Evolutionary conservation across 2,113 vertebrate species (phyloP).

Genomic region (Orthonyx spaldingii): DNA sequence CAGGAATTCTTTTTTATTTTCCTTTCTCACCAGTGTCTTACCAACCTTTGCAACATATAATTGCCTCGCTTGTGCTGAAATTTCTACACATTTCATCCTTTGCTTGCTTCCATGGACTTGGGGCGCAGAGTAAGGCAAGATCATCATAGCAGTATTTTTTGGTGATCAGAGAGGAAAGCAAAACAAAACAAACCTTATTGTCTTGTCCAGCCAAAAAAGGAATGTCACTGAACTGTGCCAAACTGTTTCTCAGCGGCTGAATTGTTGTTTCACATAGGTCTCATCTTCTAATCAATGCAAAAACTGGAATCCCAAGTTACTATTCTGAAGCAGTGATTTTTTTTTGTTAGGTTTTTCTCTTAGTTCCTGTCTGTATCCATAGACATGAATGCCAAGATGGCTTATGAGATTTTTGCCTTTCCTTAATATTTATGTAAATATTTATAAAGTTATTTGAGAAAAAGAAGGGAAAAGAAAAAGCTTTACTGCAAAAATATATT

Average conservation of each 20-base stretch:
- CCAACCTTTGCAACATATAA: constrained; percentile 81
- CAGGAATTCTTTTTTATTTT: constrained; percentile 78
- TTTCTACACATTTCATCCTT: constrained; percentile 81
- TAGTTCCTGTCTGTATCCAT: constrained; percentile 65
- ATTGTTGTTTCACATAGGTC: constrained; percentile 72
- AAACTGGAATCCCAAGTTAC: constrained; percentile 68
- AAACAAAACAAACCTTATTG: constrained; percentile 56
- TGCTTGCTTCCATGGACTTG: constrained; percentile 81
- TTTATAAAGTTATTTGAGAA: constrained; percentile 66
- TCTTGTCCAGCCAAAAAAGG: constrained; percentile 76
- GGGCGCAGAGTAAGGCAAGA: constrained; percentile 75
- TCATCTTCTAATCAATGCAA: constrained; percentile 71
- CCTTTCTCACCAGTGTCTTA: constrained; percentile 82
- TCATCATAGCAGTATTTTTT: constrained; percentile 75
- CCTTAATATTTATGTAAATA: constrained; percentile 69
- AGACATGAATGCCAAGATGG: constrained; percentile 61
- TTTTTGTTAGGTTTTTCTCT: constrained; percentile 49
- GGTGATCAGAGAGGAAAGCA: constrained; percentile 76
- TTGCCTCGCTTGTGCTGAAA: constrained; percentile 81
- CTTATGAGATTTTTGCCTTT: constrained; percentile 66
- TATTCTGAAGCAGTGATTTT: constrained; percentile 62
- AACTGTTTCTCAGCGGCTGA: constrained; percentile 76
- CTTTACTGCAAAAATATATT: constrained; percentile 57
- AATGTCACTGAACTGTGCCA: constrained; percentile 83
- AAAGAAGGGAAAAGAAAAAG: not conserved